These are phyloP conservation scores for Hucho hucho DNA, from an alignment of 2,113 vertebrate species.

Conservation along the genomic window DNA sequence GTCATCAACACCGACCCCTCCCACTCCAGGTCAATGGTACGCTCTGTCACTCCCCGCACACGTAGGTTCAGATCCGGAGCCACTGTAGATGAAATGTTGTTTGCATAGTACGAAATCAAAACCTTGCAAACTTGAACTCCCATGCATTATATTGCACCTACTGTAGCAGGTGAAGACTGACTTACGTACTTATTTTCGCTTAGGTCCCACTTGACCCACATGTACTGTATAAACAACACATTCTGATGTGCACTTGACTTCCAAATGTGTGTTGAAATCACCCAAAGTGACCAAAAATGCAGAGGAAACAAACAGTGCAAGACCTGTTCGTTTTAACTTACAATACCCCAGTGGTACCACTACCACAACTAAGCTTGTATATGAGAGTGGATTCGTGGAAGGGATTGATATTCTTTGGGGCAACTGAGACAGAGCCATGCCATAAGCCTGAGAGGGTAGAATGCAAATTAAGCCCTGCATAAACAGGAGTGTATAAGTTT, in stretches of 20 bases:
- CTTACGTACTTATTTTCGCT: no score
- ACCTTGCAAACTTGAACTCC: neutral
- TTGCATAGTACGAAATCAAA: neutral
- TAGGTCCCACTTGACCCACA: no score
- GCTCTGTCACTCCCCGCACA: conserved; percentile 82
- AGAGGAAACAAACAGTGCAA: neutral
- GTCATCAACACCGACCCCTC: conserved; percentile 82
- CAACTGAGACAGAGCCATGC: conserved; percentile 38
- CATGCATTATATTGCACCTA: no score
- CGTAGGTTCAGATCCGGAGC: conserved; percentile 85
- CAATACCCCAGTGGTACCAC: neutral
- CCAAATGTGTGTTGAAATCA: no score
- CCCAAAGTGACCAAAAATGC: neutral
- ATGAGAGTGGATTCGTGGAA: conserved; percentile 2
- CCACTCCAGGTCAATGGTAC: conserved; percentile 88
- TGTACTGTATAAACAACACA: no score
- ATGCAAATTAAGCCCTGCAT: conserved; percentile 56
- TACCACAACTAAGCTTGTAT: neutral
- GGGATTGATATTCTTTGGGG: conserved; percentile 34
- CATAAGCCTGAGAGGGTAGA: conserved; percentile 51
- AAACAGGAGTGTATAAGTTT: conserved; percentile 46
- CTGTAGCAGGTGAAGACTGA: no score
- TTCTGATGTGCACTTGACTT: no score
- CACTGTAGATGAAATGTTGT: conserved; percentile 70
- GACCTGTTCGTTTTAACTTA: neutral